Base-by-base conservation (phyloP, 2,888 invertebrate species). In the Lycaena phlaeas region DNA sequence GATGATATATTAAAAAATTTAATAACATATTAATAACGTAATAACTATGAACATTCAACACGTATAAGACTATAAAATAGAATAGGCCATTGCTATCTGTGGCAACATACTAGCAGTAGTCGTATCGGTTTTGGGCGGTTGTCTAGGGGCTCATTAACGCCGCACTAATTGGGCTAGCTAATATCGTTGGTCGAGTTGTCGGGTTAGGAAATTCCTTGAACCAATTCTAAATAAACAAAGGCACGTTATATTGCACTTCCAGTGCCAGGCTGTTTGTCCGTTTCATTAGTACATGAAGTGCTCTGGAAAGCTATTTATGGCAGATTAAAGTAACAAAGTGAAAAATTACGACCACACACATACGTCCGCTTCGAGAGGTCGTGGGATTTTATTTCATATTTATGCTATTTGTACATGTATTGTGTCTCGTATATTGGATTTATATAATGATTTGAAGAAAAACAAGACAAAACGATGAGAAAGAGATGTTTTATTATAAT, bases 111-210 rank as follows among this genome's bases (percentile, higher is more conserved):
- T 45, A 44, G 41, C 47, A 26, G 42, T 43, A 30, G 53, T 45
- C 45, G 45, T 54, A 54, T 61, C 52, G 49, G 55, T 69, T 64
- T 61, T 66, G 56, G 67, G 41, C 65, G 71, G 62, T 54, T 71
- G 63, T 64, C 56, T 65, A 63, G 58, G 59, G 71, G 65, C 74
- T 77, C 76, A 78, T 81, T 81, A 81, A 76, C 77, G 59, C 54
- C 64, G 60, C 66, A 71, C 73, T 78, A 81, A 82, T 81, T 81
- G 70, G 69, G 59, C 65, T 59, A 61, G 70, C 79, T 79, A 78
- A 77, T n/a, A n/a, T 72, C 67, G 57, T 58, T 64, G 60, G 68
- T 63, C 59, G 61, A 57, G 58, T 63, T 60, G 65, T 60, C 64
- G 63, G 62, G 63, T 72, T 63, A 68, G 64, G 62, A 64, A 68